A percentile compares a stretch with the other conserved stretches of the same genome.
phyloP scores from a whole-genome alignment of 2,113 vertebrate species.

The Anolis carolinensis region DNA sequence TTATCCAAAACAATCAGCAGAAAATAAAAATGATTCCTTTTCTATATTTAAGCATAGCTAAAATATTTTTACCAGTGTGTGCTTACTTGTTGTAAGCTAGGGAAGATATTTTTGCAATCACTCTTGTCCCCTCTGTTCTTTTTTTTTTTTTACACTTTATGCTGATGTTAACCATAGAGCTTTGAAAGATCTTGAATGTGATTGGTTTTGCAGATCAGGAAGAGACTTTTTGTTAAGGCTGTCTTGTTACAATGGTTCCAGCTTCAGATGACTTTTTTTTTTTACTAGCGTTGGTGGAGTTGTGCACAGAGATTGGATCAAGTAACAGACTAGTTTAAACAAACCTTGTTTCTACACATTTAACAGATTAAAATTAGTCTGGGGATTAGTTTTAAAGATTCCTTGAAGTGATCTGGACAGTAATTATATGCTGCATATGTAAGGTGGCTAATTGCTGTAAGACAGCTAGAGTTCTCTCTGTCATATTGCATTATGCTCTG shows the following conservation, averaged over 20 bases:
- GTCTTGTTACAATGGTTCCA: not conserved
- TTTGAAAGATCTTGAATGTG: not conserved
- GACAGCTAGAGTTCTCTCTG: constrained; percentile 60
- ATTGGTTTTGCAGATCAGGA: not conserved
- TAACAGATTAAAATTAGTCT: not conserved
- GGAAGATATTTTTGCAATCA: not conserved
- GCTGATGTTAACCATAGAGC: not conserved
- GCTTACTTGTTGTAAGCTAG: not conserved
- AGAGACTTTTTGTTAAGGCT: constrained; percentile 6
- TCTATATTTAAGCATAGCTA: not conserved
- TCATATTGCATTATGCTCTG: constrained; percentile 63
- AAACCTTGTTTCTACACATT: not conserved
- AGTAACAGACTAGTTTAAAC: not conserved
- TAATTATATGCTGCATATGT: not conserved
- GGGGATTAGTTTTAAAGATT: constrained; percentile 2
- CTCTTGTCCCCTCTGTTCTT: not conserved
- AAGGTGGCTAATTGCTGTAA: constrained; percentile 51
- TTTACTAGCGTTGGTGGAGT: not conserved
- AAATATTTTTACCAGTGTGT: not conserved
- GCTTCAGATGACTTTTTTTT: constrained; percentile 29
- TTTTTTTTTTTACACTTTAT: not conserved
- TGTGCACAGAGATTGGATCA: not conserved
- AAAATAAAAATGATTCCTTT: not conserved
- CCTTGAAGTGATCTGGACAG: constrained; percentile 3
- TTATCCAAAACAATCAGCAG: not conserved